Base-by-base conservation (phyloP, 2,888 invertebrate species). In the Stictocephala bisonia region DNA sequence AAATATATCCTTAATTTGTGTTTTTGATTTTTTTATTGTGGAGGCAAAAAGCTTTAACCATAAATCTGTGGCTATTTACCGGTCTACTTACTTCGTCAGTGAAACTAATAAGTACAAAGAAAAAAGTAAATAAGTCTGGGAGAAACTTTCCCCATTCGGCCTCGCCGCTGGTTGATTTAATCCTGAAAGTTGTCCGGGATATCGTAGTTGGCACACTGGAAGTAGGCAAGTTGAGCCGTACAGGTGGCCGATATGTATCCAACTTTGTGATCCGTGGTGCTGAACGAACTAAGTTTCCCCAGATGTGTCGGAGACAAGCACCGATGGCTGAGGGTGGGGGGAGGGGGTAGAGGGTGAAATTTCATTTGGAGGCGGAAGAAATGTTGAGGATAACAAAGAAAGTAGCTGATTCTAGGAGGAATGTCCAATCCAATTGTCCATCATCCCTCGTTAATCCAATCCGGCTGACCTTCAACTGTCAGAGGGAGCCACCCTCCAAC, bases 371-470 rank as follows among this genome's bases (percentile, higher is more conserved):
- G 18, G 58, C 58, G 60, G 64, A 64, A 44, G 64, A 64, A 64
- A 64, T 44, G 60, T 35, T 15, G 60, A 24, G 27, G 64, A 64
- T 64, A 64, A 60, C 40, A 60, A 58, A 64, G 64, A 64, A 64
- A 64, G 64, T 35, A 40, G 64, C 26, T 35, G 44, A 44, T 44
- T 44, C 15, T 15, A 15, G n/a, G 44, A 20, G 58, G 31, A 29
- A 22, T 18, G 60, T 44, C 44, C 44, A 27, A 44, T 64, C 64
- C 64, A 64, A 64, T 64, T 64, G 64, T 64, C 64, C 64, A 60
- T 60, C 60, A 58, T 58, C 64, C 64, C 64, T 44, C 27, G 40
- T 44, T 64, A 64, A 64, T 64, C 64, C 64, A 44, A 64, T 60
- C 35, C n/a, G n/a, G n/a, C 18, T 44, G 64, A 64, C 64, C 64